Evolutionary conservation across 2,888 invertebrate species (phyloP).

Genomic region (Eupsilia transversa): DNA sequence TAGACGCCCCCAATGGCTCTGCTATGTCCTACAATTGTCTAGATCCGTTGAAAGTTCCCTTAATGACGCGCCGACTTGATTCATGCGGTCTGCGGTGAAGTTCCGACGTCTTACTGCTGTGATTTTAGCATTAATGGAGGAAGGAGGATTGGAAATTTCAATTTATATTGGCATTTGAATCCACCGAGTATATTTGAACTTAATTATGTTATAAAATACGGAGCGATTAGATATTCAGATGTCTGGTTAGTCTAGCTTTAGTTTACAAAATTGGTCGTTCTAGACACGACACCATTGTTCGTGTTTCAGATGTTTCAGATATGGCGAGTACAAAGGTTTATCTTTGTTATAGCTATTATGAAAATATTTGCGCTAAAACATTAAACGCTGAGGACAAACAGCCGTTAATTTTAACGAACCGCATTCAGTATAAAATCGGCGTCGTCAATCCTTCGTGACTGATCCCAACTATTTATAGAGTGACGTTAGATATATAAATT

Average conservation of each 20-base stretch:
- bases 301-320: conserved; percentile 56
- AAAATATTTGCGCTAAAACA: conserved; percentile 53
- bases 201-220: conserved; percentile 56
- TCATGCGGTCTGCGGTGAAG: conserved; percentile 74
- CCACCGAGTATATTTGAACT: conserved; percentile 54
- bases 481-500: conserved; percentile 65
- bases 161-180: conserved; percentile 53
- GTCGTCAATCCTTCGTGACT: conserved; percentile 63
- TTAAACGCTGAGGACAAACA: conserved; percentile 51
- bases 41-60: conserved; percentile 75
- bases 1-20: conserved; percentile 75
- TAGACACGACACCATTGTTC: conserved; percentile 48
- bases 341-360: conserved; percentile 44
- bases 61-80: conserved; percentile 78
- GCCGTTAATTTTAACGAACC: conserved; percentile 53
- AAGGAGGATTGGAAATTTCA: conserved; percentile 59
- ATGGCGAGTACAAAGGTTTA: conserved; percentile 49
- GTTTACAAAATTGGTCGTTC: conserved; percentile 44
- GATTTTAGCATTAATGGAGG: conserved; percentile 59
- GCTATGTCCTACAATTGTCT: conserved; percentile 71
- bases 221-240: conserved; percentile 52
- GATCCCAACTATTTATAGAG: conserved; percentile 64
- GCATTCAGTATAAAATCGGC: conserved; percentile 51
- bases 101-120: conserved; percentile 56
- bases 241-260: conserved; percentile 34